Evolutionary conservation across 1,140 invertebrate species (phyloP).

Genomic region (Drosophila serrata): DNA sequence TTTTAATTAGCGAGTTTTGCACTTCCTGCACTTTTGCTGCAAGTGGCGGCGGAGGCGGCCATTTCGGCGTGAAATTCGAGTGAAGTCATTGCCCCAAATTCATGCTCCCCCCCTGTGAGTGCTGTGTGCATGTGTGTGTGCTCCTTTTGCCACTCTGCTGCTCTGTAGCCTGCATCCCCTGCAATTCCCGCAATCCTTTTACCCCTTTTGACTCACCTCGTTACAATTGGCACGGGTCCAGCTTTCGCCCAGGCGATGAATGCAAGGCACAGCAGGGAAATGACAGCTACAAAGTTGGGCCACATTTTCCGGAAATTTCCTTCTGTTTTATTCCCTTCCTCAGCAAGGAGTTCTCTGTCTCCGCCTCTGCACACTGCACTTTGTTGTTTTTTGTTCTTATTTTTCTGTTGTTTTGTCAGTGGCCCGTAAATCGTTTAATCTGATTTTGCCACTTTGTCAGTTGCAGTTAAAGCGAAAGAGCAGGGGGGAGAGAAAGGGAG

Average conservation of each 20-base stretch:
- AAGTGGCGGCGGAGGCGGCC: slow-evolving; percentile 13
- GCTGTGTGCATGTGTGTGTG: slow-evolving; percentile 1
- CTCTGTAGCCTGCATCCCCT: slow-evolving; percentile 2
- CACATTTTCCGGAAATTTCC: slow-evolving; percentile 59
- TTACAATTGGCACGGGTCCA: slow-evolving; percentile 85
- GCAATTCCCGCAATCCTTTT: slow-evolving; percentile 1
- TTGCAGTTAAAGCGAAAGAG: slow-evolving; percentile 21
- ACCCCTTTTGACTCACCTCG: slow-evolving; percentile 67
- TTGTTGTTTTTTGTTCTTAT: not conserved
- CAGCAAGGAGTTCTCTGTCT: not conserved
- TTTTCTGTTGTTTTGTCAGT: slow-evolving; percentile 16
- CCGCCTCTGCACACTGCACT: slow-evolving; percentile 15
- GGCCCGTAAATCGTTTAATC: slow-evolving; percentile 47
- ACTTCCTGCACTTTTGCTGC: slow-evolving; percentile 22
- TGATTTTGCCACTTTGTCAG: slow-evolving; percentile 38
- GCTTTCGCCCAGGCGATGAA: slow-evolving; percentile 69
- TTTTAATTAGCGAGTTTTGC: slow-evolving; percentile 38
- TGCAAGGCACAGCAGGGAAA: slow-evolving; percentile 67
- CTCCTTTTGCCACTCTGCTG: slow-evolving; percentile 18
- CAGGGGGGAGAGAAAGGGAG: not conserved
- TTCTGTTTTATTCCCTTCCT: slow-evolving; percentile 1
- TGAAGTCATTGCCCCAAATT: slow-evolving; percentile 63
- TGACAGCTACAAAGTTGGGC: slow-evolving; percentile 73
- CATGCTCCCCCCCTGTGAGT: slow-evolving; percentile 33
- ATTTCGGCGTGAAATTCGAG: slow-evolving; percentile 26